These are phyloP conservation scores for Brachystomella parvula DNA, from an alignment of 1,140 invertebrate genomes.

Conservation along the genomic window DNA sequence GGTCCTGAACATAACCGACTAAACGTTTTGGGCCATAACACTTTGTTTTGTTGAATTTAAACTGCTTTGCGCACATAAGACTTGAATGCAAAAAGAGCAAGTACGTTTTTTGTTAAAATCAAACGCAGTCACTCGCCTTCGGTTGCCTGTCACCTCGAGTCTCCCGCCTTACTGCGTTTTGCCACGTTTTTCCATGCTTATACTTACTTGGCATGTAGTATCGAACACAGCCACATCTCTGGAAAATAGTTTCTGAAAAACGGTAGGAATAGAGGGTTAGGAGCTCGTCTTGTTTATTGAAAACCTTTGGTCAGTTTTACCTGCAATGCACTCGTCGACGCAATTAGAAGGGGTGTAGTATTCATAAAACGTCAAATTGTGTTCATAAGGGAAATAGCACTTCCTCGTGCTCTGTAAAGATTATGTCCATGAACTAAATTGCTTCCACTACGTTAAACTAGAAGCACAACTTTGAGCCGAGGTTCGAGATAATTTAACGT, in stretches of 20 bases:
- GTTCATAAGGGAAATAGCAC: slow-evolving; percentile 33
- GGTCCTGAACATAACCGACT: no score
- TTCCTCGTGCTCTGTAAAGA: slow-evolving; percentile 26
- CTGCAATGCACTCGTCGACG: slow-evolving; percentile 33
- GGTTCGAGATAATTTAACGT: no score
- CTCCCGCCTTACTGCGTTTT: no score
- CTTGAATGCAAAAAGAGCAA: no score
- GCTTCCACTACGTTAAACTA: neutral
- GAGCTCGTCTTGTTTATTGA: neutral
- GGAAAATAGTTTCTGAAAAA: neutral
- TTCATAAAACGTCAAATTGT: slow-evolving; percentile 23
- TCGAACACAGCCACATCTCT: slow-evolving; percentile 20
- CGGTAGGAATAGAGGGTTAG: neutral
- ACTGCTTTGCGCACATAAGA: no score
- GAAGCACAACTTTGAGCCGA: neutral
- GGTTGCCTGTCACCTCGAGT: no score
- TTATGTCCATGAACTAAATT: no score
- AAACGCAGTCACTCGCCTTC: no score
- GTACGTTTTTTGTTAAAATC: no score
- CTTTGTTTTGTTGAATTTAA: no score
- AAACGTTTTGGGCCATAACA: no score
- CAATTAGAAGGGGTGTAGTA: slow-evolving; percentile 34
- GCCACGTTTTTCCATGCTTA: no score
- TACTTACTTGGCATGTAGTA: slow-evolving; percentile 37
- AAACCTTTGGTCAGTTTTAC: slow-evolving; percentile 18